Base-by-base conservation (phyloP, 2,113 vertebrate genomes). In the Arvicanthis niloticus region DNA sequence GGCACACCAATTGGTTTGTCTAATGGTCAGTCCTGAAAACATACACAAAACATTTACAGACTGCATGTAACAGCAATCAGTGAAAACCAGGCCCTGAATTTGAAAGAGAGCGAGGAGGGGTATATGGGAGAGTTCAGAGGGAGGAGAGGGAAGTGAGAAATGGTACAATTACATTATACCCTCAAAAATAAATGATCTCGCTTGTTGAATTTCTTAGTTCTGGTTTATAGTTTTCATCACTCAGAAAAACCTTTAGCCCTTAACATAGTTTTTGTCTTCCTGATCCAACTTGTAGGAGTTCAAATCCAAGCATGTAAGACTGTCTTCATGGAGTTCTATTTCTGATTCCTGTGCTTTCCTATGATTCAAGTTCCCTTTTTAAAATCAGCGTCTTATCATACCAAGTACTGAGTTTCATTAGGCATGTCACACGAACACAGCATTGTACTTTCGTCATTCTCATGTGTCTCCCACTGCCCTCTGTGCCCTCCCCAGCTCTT, bases 201-300 rank as follows among this genome's bases (percentile, higher is more conserved):
- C 19, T 86, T 80, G 34, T 13, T 91, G 68, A 92, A 51, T 93
- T 96, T 91, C 85, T 42, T 88, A 13, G 3, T 48, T 90, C 80
- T 90, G 73, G 40, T 53, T 89, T 95, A 94, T 5, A 82, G 37
- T 90, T 95, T 92, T 93, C 24, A 94, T 86, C 70, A 93, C 34
- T 21, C n/a, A 76, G 26, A 58, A 89, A 91, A 86, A 7, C 1
- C 16, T 65, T 68, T 45, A 73, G 78, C 60, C 40, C 65, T 91
- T 62, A 62, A 70, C 12, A 65, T 16, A 51, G 13, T 72, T 91
- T 95, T 91, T 93, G 2, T 88, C 21, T 94, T 5, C 29, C 16
- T 51, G 37, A 4, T 26, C 37, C 45, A 89, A 48, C 19, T 87
- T 89, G 86, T 73, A 86, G 65, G 62, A 92, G 21, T 94, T 10